phyloP scores from a whole-genome alignment of 2,797 vertebrate species.

The Lepus oiostolus region DNA sequence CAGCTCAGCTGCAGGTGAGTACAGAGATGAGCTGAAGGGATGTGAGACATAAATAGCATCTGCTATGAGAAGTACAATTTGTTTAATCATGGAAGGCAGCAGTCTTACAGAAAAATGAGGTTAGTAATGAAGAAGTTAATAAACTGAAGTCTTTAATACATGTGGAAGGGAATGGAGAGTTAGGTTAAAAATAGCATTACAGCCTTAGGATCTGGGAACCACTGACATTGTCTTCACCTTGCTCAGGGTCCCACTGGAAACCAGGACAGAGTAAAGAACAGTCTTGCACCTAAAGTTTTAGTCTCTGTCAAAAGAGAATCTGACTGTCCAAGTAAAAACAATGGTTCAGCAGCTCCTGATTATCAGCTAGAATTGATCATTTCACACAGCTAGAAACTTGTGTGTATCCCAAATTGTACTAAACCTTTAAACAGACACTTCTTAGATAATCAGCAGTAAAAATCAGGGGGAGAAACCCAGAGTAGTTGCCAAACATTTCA shows the following conservation, averaged over 20 bases:
- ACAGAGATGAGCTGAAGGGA: background rate
- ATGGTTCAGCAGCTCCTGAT: background rate
- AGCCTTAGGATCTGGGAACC: background rate
- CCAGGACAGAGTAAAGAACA: background rate
- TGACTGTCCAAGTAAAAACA: background rate
- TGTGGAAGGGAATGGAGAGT: background rate
- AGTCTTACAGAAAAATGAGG: background rate
- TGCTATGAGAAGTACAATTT: background rate
- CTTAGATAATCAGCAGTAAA: background rate
- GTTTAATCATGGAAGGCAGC: background rate
- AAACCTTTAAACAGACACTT: constrained; percentile 3
- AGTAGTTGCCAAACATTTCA: background rate
- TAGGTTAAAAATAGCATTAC: constrained; percentile 9
- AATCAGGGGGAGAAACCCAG: fast-evolving
- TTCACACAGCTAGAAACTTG: background rate
- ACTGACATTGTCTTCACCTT: background rate
- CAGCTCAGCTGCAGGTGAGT: background rate
- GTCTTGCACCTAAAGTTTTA: background rate
- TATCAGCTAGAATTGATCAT: background rate
- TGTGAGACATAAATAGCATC: background rate
- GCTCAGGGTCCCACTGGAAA: background rate
- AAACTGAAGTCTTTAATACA: background rate
- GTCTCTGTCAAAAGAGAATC: background rate
- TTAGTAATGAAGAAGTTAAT: background rate
- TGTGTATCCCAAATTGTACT: background rate